Evolutionary conservation across 2,888 invertebrate species (phyloP).

Genomic region (Archips crataeganus): DNA sequence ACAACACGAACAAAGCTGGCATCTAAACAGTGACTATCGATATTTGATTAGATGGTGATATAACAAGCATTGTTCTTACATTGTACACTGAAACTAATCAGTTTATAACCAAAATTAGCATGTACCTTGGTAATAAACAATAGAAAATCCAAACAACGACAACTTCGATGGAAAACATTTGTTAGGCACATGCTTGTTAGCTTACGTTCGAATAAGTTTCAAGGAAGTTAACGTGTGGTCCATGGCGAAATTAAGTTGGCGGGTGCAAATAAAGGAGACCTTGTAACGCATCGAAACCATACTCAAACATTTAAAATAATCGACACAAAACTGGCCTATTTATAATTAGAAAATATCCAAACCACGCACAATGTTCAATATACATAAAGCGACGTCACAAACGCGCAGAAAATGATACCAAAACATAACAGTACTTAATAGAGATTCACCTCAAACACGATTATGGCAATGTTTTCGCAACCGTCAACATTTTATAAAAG

Average conservation of each 20-base stretch:
- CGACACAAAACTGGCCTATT: slow-evolving; percentile 58
- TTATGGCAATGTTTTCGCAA: slow-evolving; percentile 33
- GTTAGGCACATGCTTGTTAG: slow-evolving; percentile 44
- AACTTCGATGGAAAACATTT: slow-evolving; percentile 41
- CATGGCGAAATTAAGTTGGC: slow-evolving; percentile 57
- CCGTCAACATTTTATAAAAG: background rate
- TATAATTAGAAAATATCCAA: slow-evolving; percentile 43
- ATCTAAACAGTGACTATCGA: background rate
- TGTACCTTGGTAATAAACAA: slow-evolving; percentile 34
- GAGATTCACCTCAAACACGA: background rate
- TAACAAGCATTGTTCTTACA: slow-evolving; percentile 27
- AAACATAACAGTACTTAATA: background rate
- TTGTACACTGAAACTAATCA: slow-evolving; percentile 5
- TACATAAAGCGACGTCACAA: background rate
- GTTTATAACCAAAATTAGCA: slow-evolving; percentile 27
- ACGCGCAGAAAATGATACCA: background rate
- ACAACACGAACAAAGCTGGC: background rate
- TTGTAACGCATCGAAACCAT: slow-evolving; percentile 62
- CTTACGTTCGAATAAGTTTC: slow-evolving; percentile 55
- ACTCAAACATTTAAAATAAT: slow-evolving; percentile 52
- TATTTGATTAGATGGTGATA: slow-evolving; percentile 13
- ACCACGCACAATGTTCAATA: background rate
- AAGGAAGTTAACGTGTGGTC: slow-evolving; percentile 59
- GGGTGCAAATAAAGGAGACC: slow-evolving; percentile 50
- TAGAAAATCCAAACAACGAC: slow-evolving; percentile 42